A percentile compares a stretch with the other conserved stretches of the same genome.
These are phyloP conservation scores for Seriola aureovittata DNA, from an alignment of 2,113 vertebrate species.

Conservation along the genomic window DNA sequence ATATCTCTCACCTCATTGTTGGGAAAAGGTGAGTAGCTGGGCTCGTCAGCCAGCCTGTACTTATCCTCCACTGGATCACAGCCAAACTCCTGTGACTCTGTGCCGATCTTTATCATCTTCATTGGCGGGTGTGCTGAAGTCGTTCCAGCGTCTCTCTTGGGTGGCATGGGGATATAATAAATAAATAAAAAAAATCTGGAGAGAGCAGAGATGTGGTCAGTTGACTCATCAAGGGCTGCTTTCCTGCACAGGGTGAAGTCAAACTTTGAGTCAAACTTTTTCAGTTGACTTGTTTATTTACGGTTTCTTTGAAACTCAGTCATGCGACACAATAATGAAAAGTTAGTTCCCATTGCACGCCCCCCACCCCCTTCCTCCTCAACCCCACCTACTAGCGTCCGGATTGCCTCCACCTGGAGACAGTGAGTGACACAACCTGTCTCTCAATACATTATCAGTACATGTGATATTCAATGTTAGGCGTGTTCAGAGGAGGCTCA, in stretches of 20 bases:
- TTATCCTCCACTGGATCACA: constrained; percentile 66
- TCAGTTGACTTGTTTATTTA: not conserved
- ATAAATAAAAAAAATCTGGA: constrained; percentile 13
- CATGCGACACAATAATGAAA: constrained; percentile 7
- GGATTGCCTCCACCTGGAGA: constrained; percentile 44
- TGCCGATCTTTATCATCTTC: constrained; percentile 77
- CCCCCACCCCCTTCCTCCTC: constrained; percentile 24
- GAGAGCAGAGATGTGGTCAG: constrained; percentile 7
- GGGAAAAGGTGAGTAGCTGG: constrained; percentile 66
- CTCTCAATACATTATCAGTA: not conserved
- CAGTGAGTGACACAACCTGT: constrained; percentile 22
- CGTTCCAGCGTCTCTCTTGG: constrained; percentile 71
- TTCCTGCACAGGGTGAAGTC: not conserved
- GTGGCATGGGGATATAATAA: constrained; percentile 66
- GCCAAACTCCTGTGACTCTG: constrained; percentile 61
- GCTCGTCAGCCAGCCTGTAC: constrained; percentile 65
- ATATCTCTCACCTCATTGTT: constrained; percentile 61
- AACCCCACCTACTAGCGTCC: constrained; percentile 45
- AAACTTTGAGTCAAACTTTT: constrained; percentile 58
- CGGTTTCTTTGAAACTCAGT: not conserved
- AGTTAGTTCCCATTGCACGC: constrained; percentile 46
- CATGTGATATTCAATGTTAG: not conserved
- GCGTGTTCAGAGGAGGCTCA: constrained; percentile 55
- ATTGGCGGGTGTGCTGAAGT: constrained; percentile 42
- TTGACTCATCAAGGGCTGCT: not conserved